Evolutionary conservation across 1,140 invertebrate genomes (phyloP), one percentile per base, ranked within the genome.

Genomic region (Cepaea nemoralis): DNA sequence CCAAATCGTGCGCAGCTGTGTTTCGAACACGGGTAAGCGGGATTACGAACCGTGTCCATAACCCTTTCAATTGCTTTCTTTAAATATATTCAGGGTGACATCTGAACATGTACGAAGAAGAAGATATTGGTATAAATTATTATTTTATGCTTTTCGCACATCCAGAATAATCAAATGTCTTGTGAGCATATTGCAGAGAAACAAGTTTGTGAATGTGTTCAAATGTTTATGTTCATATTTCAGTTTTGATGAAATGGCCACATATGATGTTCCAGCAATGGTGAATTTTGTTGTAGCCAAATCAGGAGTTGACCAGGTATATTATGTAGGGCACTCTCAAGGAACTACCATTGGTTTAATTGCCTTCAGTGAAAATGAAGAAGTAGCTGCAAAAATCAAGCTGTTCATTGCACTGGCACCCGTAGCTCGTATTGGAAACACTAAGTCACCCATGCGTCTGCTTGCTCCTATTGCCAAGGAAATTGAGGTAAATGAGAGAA

Each of bases 241-340:
- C 85, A 94, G 94, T 67, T 96, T 94, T 89, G 94, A 97, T 82
- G 95, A 97, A 91, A 95, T 96, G 92, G 95, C 94, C 63, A 89
- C 93, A 45, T 93, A 94, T 84, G 95, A 96, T 88, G 82, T 95
- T 37, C 94, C 95, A 37, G 93, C 95, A 0, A 93, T 94, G 87
- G 93, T 96, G 24, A 93, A 95, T 85, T 93, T 93, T 82, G 92
- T 95, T 16, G 85, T 95, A 40, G 92, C 93, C 55, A 83, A 79
- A 0, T 94, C 94, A 0, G 88, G 90, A 1, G 89, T 93, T 66
- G 83, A 90, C 14, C 91, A 94, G 73, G 80, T 96, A 10, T 92
- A 93, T 83, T 96, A 95, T 86, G 87, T 95, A 0, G 95, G 94
- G 0, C 94, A 95, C 87, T 94, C 94, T 0, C 94, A 95, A 91